phyloP scores from a whole-genome alignment of 2,797 vertebrate species.

The Alouatta caraya region DNA sequence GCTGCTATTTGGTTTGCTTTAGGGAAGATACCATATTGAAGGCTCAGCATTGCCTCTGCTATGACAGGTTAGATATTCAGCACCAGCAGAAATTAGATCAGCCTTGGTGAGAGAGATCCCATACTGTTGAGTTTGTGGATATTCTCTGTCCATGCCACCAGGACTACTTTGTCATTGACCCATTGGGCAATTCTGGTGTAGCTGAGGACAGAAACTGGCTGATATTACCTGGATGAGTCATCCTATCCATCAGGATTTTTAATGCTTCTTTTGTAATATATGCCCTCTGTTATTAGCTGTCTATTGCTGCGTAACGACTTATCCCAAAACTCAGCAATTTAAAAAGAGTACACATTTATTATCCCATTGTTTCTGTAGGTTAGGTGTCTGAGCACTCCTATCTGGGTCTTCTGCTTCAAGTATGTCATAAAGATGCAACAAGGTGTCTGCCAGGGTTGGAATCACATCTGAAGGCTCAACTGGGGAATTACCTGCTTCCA shows the following conservation, averaged over 20 bases:
- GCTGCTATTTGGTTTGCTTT: neutral
- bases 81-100: neutral
- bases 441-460: neutral
- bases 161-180: neutral
- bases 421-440: neutral
- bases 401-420: neutral
- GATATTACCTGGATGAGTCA: neutral
- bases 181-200: too few relatives aligned
- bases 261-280: neutral
- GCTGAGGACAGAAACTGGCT: neutral
- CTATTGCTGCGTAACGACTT: neutral
- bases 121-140: neutral
- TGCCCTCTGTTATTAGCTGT: neutral
- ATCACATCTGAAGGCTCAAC: neutral
- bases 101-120: neutral
- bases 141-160: neutral
- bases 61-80: neutral
- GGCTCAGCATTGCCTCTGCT: neutral
- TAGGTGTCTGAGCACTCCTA: neutral
- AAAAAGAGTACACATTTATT: neutral
- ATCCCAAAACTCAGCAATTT: neutral
- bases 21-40: neutral
- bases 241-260: neutral
- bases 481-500: neutral
- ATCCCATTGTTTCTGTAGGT: neutral